Conservation (phyloP, 2,113 vertebrate species). For the Lagopus leucura region DNA sequence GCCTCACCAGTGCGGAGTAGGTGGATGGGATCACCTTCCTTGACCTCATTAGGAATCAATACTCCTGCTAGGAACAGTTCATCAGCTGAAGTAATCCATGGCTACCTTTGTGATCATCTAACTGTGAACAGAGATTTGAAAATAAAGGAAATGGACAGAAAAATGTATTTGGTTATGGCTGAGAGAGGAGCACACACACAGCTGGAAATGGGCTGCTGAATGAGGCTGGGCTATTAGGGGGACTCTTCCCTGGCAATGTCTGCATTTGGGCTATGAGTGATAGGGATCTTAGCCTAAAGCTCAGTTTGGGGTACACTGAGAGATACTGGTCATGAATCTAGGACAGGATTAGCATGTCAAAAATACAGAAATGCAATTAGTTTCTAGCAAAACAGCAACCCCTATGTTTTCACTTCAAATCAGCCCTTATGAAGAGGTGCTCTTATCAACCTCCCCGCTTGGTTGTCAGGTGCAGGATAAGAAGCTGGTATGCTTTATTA, state of each 20-base stretch:
- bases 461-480: background rate
- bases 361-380: background rate
- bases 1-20: too few species aligned
- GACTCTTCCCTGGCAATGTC: background rate
- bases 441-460: background rate
- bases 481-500: background rate
- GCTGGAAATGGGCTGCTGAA: background rate
- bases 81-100: background rate
- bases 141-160: background rate
- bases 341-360: background rate
- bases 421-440: background rate
- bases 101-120: background rate
- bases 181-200: rapidly evolving
- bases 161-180: background rate
- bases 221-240: background rate
- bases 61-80: background rate
- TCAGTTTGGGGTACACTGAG: background rate
- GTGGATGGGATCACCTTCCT: too few species aligned
- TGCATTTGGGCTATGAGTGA: background rate
- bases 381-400: background rate
- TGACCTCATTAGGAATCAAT: too few species aligned
- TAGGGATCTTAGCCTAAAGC: background rate
- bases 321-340: background rate
- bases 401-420: background rate
- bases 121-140: background rate